Evolutionary conservation across 1,140 invertebrate species (phyloP), one percentile per base, ranked within the genome.

Genomic region (Papilio xuthus): DNA sequence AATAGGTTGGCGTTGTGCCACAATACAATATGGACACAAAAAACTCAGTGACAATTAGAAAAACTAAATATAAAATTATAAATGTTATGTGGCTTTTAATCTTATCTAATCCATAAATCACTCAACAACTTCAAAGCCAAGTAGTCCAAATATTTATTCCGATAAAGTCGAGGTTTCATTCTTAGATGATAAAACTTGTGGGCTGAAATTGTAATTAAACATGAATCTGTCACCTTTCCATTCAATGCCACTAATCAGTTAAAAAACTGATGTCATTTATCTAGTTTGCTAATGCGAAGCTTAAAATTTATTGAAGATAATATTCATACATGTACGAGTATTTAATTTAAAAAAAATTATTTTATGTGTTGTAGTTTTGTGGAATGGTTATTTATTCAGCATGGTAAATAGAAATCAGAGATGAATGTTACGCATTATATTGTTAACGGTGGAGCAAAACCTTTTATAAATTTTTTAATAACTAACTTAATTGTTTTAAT

Each of bases 401-500:
- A 53, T 53, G 50, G n/a, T 53, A 53, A 53, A 53, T 53, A 47
- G 6, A 15, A 18, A 47, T 47, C 44, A 20, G n/a, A 53, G 18
- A 53, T 53, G 0, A n/a, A 53, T 53, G n/a, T 53, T 53, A 53
- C 7, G n/a, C 32, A 37, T 37, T 53, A 53, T 9, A 18, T 53
- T 53, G 6, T 8, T 53, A 20, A 53, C 18, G n/a, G 18, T n/a
- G 18, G 7, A 60, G 56, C 4, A 12, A 60, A 60, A 23, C 9
- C 4, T 60, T 26, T n/a, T 13, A 4, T 23, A 60, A 26, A n/a
- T n/a, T 13, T 9, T 26, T 47, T 10, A 47, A 47, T 47, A 47
- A 47, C 44, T 47, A 7, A 37, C 32, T 37, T n/a, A 60, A 13
- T 60, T 26, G 10, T 26, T 60, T 26, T 60, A 20, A 23, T 84